A percentile compares a stretch with the other conserved stretches of the same genome.
phyloP scores from a whole-genome alignment of 2,888 invertebrate genomes.

The Argyra leucocephala region DNA sequence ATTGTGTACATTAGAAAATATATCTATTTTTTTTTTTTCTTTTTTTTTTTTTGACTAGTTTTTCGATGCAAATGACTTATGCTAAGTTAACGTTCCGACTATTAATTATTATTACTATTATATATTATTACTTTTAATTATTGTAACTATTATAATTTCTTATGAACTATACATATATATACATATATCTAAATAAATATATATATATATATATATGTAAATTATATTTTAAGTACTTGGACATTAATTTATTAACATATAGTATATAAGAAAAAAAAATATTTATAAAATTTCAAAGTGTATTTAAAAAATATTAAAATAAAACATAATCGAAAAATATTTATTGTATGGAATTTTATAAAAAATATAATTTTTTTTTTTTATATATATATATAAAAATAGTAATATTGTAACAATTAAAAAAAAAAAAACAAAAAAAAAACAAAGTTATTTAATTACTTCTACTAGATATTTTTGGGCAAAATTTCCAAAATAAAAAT shows the following conservation, averaged over 20 bases:
- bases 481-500: too few species aligned
- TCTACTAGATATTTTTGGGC: too few species aligned
- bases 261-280: background rate
- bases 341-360: too few species aligned
- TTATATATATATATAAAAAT: too few species aligned
- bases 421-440: too few species aligned
- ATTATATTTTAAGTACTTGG: background rate
- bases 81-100: conserved; percentile 6
- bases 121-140: background rate
- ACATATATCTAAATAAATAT: background rate
- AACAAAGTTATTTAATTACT: too few species aligned
- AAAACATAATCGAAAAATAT: too few species aligned
- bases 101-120: background rate
- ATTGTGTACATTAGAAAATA: background rate
- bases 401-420: too few species aligned
- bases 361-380: too few species aligned
- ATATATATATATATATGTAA: background rate
- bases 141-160: background rate
- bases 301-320: too few species aligned
- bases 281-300: too few species aligned
- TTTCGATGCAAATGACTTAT: conserved; percentile 6
- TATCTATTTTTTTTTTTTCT: background rate
- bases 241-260: conserved; percentile 3
- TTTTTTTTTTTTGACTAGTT: conserved; percentile 1
- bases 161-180: background rate